Percentiles rank a stretch among this genome's conserved stretches.
Conservation (phyloP, 2,888 invertebrate species). For the Balanococcus diminutus region DNA sequence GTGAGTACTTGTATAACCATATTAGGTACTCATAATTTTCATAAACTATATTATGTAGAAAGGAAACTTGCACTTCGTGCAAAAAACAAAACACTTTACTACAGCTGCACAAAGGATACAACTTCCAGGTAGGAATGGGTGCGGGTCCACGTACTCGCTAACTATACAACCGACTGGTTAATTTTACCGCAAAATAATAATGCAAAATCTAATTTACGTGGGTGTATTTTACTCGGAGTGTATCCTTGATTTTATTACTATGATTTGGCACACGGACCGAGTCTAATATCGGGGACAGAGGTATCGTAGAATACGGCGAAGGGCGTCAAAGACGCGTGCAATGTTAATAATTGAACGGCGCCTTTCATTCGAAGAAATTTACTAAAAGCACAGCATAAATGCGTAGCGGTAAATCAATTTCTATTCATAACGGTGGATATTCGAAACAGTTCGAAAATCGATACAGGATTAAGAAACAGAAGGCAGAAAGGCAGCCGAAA, state of each 20-base stretch:
- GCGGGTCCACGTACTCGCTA: too few species aligned
- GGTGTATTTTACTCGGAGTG: slow-evolving; percentile 2
- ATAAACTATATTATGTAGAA: too few species aligned
- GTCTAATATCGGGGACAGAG: not conserved
- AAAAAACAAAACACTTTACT: too few species aligned
- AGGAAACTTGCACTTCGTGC: too few species aligned
- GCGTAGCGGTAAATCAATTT: slow-evolving; percentile 37
- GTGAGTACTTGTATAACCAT: too few species aligned
- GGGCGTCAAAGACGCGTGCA: slow-evolving; percentile 39
- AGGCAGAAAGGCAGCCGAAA: not conserved
- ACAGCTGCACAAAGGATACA: too few species aligned
- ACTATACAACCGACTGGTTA: not conserved
- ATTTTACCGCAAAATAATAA: slow-evolving; percentile 8
- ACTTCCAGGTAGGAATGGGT: too few species aligned
- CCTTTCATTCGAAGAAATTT: slow-evolving; percentile 47
- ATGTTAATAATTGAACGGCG: slow-evolving; percentile 48
- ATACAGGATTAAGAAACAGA: slow-evolving; percentile 22
- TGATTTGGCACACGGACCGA: slow-evolving; percentile 13
- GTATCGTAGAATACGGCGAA: not conserved
- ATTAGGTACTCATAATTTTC: too few species aligned
- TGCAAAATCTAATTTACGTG: slow-evolving; percentile 36
- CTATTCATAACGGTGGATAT: slow-evolving; percentile 37
- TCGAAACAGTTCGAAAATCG: slow-evolving; percentile 22
- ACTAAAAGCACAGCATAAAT: slow-evolving; percentile 30
- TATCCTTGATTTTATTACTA: slow-evolving; percentile 36